A percentile compares a stretch with the other conserved stretches of the same genome.
Conservation (phyloP, 2,113 vertebrate species). For the Nibea albiflora region DNA sequence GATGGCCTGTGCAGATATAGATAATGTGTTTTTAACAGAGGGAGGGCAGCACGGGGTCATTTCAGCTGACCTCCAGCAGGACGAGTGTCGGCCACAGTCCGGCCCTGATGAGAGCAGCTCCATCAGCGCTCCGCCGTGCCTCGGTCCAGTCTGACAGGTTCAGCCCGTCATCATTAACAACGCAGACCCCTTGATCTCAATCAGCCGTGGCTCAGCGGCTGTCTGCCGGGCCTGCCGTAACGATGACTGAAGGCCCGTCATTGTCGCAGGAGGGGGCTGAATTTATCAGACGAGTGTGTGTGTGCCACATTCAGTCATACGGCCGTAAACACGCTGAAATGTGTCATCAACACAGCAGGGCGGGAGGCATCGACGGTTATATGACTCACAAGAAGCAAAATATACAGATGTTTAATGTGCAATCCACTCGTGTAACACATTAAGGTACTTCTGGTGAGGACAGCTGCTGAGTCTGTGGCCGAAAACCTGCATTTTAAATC, state of each 20-base stretch:
- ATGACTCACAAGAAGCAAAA: background rate
- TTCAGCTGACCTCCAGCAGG: conserved; percentile 3
- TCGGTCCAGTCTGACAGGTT: conserved; percentile 19
- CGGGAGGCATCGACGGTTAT: background rate
- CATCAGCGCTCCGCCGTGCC: conserved; percentile 8
- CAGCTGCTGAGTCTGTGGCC: background rate
- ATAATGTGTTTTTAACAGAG: conserved; percentile 27
- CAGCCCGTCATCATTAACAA: conserved; percentile 32
- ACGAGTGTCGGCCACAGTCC: background rate
- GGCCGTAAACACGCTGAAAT: conserved; percentile 1
- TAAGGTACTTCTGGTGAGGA: background rate
- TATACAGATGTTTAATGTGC: background rate
- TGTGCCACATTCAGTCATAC: conserved; percentile 3
- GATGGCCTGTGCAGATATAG: background rate
- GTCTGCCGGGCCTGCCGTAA: conserved; percentile 20
- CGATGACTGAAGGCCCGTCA: conserved; percentile 28
- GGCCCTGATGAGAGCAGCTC: conserved; percentile 14
- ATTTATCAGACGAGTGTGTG: conserved; percentile 34
- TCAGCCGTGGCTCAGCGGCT: conserved; percentile 32
- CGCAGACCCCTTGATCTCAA: conserved; percentile 57
- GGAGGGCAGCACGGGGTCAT: background rate
- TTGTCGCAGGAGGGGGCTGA: conserved; percentile 5
- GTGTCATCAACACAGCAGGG: background rate
- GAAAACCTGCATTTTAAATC: too few species aligned
- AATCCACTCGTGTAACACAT: background rate